Evolutionary conservation across 1,140 invertebrate genomes (phyloP).

Genomic region (Drosophila pachea): DNA sequence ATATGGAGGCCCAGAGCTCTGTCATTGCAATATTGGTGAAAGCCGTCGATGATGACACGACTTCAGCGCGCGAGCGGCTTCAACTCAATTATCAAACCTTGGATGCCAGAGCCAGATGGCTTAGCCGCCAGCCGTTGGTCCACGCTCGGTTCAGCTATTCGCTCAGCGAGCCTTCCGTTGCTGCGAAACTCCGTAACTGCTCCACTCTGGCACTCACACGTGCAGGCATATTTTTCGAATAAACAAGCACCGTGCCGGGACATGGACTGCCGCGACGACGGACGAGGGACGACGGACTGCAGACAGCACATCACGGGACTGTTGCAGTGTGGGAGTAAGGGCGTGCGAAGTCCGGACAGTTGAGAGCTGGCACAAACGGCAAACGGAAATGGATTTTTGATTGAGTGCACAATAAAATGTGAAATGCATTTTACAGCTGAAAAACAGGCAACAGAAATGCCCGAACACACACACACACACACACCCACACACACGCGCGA

Average conservation of each 20-base stretch:
- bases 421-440: conserved; percentile 72
- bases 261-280: background rate
- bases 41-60: conserved; percentile 59
- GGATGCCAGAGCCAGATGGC: conserved; percentile 56
- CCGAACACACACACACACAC: conserved; percentile 17
- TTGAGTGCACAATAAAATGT: conserved; percentile 77
- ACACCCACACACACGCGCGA: conserved; percentile 21
- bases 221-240: conserved; percentile 42
- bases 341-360: conserved; percentile 1
- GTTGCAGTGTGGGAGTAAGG: background rate
- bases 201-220: conserved; percentile 26
- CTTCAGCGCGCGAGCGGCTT: conserved; percentile 54
- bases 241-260: conserved; percentile 18
- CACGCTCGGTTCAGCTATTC: conserved; percentile 19
- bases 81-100: conserved; percentile 76
- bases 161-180: conserved; percentile 13
- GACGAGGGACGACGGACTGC: too few species aligned
- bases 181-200: too few species aligned
- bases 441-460: conserved; percentile 44
- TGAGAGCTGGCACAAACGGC: conserved; percentile 29
- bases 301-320: too few species aligned
- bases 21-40: conserved; percentile 60
- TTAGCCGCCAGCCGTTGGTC: conserved; percentile 28
- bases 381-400: conserved; percentile 77
- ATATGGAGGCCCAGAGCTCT: conserved; percentile 21